Base-by-base conservation (phyloP, 2,888 invertebrate species). In the Escarpia spicata region DNA sequence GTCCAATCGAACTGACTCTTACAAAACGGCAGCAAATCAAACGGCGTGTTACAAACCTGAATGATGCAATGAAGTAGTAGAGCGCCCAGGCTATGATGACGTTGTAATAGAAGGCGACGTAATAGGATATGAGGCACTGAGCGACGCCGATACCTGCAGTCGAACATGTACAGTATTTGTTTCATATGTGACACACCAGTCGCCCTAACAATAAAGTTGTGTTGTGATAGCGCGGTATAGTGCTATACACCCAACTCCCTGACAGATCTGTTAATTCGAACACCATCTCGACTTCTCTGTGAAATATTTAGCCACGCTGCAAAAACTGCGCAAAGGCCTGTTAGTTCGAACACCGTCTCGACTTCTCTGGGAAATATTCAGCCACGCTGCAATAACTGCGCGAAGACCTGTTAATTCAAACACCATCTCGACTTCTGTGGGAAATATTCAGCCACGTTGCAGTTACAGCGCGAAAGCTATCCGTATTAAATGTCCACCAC, bases 31-130 rank as follows among this genome's bases (percentile, higher is more conserved):
- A 75, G 75, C 75, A 19, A 75, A 75, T 26, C 19, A 75, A 75
- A 75, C 19, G 26, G n/a, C 6, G 19, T n/a, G 0, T n/a, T 26
- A 91, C 91, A 26, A 44, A 91, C 91, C 91, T 91, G 52, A 91
- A 94, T 90, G 98, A 98, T 31, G 98, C 97, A 94, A 98, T 97
- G 94, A 98, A 97, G 97, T 98, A 98, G 97, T 98, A 98, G 94
- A 98, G 97, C 3, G 98, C 97, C 98, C 98, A 98, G 92, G 97
- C 98, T 95, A 98, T 98, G 95, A 98, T 98, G 92, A 98, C 98
- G 96, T 98, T 98, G 95, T 96, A 96, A 94, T 96, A 96, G 94
- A 96, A 96, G 37, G 96, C 96, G 8, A 96, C 96, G 92, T 95
- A 95, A 94, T 95, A 96, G 6, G 96, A 95, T 94, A 96, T 96